Conservation (phyloP, 2,113 vertebrate genomes). For the Cyprinodon brontotheroides region DNA sequence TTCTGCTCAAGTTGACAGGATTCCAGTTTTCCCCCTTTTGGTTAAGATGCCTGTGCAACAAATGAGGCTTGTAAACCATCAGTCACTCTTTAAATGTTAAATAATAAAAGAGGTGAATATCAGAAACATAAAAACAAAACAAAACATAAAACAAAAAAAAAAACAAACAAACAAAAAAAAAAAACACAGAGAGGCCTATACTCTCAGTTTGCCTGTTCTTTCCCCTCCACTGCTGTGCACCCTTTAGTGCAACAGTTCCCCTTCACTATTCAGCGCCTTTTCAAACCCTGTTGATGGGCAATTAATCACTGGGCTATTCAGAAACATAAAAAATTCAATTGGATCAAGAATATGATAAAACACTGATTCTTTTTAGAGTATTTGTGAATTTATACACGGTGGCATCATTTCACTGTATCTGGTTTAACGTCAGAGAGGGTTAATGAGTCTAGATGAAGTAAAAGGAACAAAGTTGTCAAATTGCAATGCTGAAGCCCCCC, state of each 20-base stretch:
- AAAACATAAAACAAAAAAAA: slow-evolving; percentile 10
- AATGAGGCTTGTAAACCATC: slow-evolving; percentile 81
- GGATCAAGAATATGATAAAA: slow-evolving; percentile 13
- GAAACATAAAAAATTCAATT: slow-evolving; percentile 42
- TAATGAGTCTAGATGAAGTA: slow-evolving; percentile 48
- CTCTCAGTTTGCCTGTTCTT: slow-evolving; percentile 26
- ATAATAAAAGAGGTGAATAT: slow-evolving; percentile 14
- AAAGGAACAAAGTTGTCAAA: slow-evolving; percentile 74
- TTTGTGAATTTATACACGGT: slow-evolving; percentile 9
- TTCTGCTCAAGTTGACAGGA: slow-evolving; percentile 86
- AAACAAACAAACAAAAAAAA: slow-evolving; percentile 71
- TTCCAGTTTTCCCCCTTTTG: slow-evolving; percentile 82
- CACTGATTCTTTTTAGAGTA: background rate
- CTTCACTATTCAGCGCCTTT: slow-evolving; percentile 63
- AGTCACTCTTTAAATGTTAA: slow-evolving; percentile 65
- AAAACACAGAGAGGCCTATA: slow-evolving; percentile 31
- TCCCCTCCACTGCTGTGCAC: slow-evolving; percentile 30
- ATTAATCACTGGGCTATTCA: slow-evolving; percentile 73
- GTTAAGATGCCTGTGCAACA: slow-evolving; percentile 81
- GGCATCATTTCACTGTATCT: background rate
- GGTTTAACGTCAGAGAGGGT: background rate
- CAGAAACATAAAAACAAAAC: slow-evolving; percentile 48
- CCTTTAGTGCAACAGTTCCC: slow-evolving; percentile 48
- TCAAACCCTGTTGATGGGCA: slow-evolving; percentile 64
- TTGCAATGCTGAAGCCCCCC: slow-evolving; percentile 57